phyloP scores from a whole-genome alignment of 2,113 vertebrate species.

The Trinectes maculatus region DNA sequence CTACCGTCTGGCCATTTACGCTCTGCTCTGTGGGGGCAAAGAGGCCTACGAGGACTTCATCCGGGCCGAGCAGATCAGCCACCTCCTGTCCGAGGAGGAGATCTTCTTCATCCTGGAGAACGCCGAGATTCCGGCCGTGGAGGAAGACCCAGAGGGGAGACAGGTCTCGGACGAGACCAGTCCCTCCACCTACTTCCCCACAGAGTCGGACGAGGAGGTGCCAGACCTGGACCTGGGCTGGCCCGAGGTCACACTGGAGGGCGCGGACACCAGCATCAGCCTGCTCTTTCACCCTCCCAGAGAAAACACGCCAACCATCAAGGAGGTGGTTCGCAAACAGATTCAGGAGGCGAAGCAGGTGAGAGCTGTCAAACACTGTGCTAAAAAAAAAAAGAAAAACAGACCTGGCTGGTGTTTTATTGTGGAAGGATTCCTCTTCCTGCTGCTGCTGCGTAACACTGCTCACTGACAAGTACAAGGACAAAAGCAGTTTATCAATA shows the following conservation, averaged over 20 bases:
- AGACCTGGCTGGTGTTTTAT: too few relatives aligned
- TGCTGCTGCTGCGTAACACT: too few relatives aligned
- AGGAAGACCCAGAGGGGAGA: constrained; percentile 63
- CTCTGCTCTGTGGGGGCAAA: constrained; percentile 86
- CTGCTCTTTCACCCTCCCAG: constrained; percentile 92
- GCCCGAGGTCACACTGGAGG: constrained; percentile 83
- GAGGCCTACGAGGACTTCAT: constrained; percentile 91
- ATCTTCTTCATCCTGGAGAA: constrained; percentile 87
- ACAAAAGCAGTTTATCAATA: background rate
- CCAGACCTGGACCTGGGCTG: constrained; percentile 94
- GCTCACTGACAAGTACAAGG: too few relatives aligned
- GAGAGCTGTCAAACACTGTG: constrained; percentile 32
- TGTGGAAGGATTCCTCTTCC: too few relatives aligned
- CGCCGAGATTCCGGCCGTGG: constrained; percentile 74
- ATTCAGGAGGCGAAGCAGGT: constrained; percentile 91
- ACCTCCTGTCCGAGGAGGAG: constrained; percentile 90
- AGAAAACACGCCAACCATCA: constrained; percentile 88
- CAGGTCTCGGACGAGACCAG: constrained; percentile 63
- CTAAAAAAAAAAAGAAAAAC: too few relatives aligned
- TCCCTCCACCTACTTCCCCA: constrained; percentile 91
- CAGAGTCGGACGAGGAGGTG: constrained; percentile 90
- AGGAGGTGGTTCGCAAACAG: constrained; percentile 90
- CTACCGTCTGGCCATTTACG: constrained; percentile 90
- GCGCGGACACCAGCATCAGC: constrained; percentile 85
- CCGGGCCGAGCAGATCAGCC: constrained; percentile 84